Percentiles rank a stretch among this genome's conserved stretches.
These are phyloP conservation scores for Xiphias gladius DNA, from an alignment of 2,113 vertebrate species.

Conservation along the genomic window DNA sequence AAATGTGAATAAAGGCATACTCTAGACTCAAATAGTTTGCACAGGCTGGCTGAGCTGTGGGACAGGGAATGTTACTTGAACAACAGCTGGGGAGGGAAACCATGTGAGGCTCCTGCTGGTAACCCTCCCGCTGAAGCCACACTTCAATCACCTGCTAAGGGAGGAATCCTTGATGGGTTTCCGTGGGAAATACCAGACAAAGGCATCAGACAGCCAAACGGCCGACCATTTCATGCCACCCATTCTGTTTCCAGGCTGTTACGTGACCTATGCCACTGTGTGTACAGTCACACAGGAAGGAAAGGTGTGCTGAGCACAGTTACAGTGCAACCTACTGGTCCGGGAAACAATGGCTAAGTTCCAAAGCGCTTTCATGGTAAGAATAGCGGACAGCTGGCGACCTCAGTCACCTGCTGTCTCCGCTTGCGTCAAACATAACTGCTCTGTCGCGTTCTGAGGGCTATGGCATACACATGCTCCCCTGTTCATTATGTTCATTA, in stretches of 20 bases:
- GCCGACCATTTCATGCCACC: conserved; percentile 54
- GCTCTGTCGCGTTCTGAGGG: conserved; percentile 2
- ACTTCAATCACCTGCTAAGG: conserved; percentile 83
- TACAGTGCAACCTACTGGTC: background rate
- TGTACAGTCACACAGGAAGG: conserved; percentile 34
- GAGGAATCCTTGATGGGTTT: conserved; percentile 78
- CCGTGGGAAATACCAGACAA: conserved; percentile 80
- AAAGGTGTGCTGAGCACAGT: conserved; percentile 37
- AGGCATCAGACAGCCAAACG: conserved; percentile 47
- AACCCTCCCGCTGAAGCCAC: conserved; percentile 48
- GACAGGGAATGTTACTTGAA: conserved; percentile 76
- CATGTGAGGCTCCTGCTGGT: conserved; percentile 70
- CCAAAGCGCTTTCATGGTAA: conserved; percentile 55
- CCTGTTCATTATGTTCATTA: background rate
- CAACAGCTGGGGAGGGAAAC: conserved; percentile 82
- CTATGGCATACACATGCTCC: background rate
- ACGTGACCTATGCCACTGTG: conserved; percentile 13
- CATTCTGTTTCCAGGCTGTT: conserved; percentile 48
- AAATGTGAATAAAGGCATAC: conserved; percentile 76
- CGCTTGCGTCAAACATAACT: conserved; percentile 44
- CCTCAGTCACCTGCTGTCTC: conserved; percentile 64
- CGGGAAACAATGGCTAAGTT: conserved; percentile 58
- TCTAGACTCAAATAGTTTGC: conserved; percentile 80
- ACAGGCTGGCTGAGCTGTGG: conserved; percentile 72
- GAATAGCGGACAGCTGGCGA: conserved; percentile 74